A percentile compares a stretch with the other conserved stretches of the same genome.
Evolutionary conservation across 2,888 invertebrate genomes (phyloP).

Genomic region (Eupeodes latifasciatus): DNA sequence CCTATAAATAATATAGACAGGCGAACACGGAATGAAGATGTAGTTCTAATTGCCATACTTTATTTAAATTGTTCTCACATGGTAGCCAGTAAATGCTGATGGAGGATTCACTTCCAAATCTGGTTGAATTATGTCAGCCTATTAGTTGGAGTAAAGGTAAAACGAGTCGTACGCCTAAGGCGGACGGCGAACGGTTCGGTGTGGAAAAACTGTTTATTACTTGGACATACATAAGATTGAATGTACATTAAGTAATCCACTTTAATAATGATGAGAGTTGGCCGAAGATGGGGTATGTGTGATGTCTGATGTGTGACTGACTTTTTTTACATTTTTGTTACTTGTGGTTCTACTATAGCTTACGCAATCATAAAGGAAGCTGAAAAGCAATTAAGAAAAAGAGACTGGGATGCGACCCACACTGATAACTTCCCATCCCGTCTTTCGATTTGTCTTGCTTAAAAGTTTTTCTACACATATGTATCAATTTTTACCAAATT

Average conservation of each 20-base stretch:
- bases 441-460: too few species aligned
- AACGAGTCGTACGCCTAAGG: conserved; percentile 10
- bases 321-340: too few species aligned
- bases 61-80: conserved; percentile 75
- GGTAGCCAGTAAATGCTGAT: conserved; percentile 66
- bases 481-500: too few species aligned
- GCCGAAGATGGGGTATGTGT: neutral
- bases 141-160: conserved; percentile 48
- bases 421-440: too few species aligned
- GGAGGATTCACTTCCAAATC: conserved; percentile 65
- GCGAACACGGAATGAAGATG: conserved; percentile 73
- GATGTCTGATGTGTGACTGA: too few species aligned
- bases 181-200: neutral
- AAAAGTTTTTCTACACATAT: too few species aligned
- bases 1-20: conserved; percentile 71
- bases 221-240: conserved; percentile 8
- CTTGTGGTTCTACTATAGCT: too few species aligned
- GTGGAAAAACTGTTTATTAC: conserved; percentile 59
- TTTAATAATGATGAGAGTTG: conserved; percentile 19
- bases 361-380: too few species aligned
- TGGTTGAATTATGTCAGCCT: conserved; percentile 67
- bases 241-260: conserved; percentile 38
- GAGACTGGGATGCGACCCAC: too few species aligned
- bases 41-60: conserved; percentile 73
- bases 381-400: too few species aligned